Evolutionary conservation across 2,888 invertebrate species (phyloP).

Genomic region (Drosophila kambysellisi): DNA sequence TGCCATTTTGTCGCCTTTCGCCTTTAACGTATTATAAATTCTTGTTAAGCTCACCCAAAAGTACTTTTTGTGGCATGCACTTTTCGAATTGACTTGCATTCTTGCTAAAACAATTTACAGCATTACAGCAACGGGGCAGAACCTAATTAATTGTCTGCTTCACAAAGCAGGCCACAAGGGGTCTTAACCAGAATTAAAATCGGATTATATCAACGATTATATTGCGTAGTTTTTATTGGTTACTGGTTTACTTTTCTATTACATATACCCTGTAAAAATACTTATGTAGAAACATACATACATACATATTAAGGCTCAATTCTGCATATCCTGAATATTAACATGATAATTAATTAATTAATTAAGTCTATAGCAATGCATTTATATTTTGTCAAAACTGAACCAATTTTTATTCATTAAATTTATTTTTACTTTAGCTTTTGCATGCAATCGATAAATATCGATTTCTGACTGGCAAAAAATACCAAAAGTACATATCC

Average conservation of each 20-base stretch:
- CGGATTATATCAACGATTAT: not conserved
- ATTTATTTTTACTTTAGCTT: too few relatives aligned
- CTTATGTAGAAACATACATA: too few relatives aligned
- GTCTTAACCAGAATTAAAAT: not conserved
- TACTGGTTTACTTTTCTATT: constrained; percentile 5
- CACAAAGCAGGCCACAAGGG: not conserved
- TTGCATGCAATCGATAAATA: too few relatives aligned
- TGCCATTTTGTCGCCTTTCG: constrained; percentile 32
- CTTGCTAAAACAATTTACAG: not conserved
- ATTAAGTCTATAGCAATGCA: too few relatives aligned
- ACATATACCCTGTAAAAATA: not conserved
- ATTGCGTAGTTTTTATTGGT: constrained; percentile 3
- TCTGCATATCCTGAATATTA: too few relatives aligned
- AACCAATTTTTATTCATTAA: too few relatives aligned
- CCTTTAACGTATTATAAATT: constrained; percentile 38
- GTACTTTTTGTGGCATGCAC: not conserved
- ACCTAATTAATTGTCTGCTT: not conserved
- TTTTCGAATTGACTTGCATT: not conserved
- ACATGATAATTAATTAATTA: too few relatives aligned
- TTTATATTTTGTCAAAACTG: too few relatives aligned
- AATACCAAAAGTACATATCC: too few relatives aligned
- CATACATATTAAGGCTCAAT: too few relatives aligned
- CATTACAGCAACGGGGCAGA: not conserved
- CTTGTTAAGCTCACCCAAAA: constrained; percentile 31
- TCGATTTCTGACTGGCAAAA: too few relatives aligned